Evolutionary conservation across 2,888 invertebrate genomes (phyloP).

Genomic region (Julus scanicus): DNA sequence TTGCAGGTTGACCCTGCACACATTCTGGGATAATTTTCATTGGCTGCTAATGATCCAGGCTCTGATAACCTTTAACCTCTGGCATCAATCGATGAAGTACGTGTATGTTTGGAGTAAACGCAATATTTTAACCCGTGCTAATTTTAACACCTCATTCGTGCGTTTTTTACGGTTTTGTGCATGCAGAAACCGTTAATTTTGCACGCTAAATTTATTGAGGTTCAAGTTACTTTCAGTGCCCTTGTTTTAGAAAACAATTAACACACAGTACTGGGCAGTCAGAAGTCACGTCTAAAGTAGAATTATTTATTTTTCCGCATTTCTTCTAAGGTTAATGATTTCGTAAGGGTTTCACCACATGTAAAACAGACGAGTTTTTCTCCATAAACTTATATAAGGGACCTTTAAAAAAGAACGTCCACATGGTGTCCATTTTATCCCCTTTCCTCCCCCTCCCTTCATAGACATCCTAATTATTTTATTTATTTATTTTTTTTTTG

Average conservation of each 20-base stretch:
- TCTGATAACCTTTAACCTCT: background rate
- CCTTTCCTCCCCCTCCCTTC: no score
- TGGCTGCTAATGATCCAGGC: background rate
- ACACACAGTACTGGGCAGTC: background rate
- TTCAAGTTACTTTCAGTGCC: background rate
- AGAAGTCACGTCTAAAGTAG: background rate
- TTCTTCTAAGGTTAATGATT: no score
- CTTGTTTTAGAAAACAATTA: background rate
- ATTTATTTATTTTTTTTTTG: no score
- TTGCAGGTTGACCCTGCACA: background rate
- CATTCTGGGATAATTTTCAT: background rate
- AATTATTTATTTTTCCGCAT: no score
- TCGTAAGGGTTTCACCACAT: no score
- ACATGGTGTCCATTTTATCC: no score
- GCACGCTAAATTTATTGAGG: background rate
- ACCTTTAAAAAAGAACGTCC: no score
- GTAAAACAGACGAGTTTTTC: no score
- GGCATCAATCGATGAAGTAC: background rate
- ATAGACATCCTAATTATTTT: no score
- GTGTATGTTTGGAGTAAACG: background rate
- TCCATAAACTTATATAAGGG: no score
- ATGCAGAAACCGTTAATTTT: background rate
- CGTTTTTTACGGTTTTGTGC: background rate
- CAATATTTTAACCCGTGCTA: background rate
- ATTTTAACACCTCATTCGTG: background rate